Evolutionary conservation across 2,113 vertebrate genomes (phyloP).

Genomic region (Clarias magur): DNA sequence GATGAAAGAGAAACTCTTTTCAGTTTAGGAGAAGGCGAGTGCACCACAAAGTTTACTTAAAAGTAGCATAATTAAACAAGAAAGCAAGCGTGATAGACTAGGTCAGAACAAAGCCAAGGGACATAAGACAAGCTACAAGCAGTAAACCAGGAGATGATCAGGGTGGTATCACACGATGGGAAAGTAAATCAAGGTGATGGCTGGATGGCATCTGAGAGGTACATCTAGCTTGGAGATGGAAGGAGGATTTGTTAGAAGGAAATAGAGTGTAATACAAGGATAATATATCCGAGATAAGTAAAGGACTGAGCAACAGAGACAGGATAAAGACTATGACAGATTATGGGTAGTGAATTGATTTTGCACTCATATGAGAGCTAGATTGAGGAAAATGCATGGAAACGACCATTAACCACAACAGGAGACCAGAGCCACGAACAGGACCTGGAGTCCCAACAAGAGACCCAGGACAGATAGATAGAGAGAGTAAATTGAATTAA

Average conservation of each 20-base stretch:
- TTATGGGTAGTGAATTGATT: neutral
- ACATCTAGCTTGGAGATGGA: neutral
- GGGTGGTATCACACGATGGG: neutral
- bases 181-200: neutral
- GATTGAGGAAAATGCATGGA: neutral
- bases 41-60: neutral
- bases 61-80: neutral
- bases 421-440: neutral
- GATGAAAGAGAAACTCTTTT: constrained; percentile 12
- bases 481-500: neutral
- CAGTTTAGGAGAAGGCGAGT: neutral
- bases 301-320: neutral
- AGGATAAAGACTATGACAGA: neutral
- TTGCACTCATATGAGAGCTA: neutral
- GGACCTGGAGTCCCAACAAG: neutral
- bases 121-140: neutral
- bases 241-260: neutral
- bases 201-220: neutral
- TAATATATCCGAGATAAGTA: neutral
- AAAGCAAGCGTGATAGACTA: neutral
- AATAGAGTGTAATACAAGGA: neutral
- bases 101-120: neutral
- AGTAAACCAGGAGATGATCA: neutral
- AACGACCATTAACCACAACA: neutral
- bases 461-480: neutral